phyloP scores from a whole-genome alignment of 2,113 vertebrate genomes.

The Guaruba guarouba region DNA sequence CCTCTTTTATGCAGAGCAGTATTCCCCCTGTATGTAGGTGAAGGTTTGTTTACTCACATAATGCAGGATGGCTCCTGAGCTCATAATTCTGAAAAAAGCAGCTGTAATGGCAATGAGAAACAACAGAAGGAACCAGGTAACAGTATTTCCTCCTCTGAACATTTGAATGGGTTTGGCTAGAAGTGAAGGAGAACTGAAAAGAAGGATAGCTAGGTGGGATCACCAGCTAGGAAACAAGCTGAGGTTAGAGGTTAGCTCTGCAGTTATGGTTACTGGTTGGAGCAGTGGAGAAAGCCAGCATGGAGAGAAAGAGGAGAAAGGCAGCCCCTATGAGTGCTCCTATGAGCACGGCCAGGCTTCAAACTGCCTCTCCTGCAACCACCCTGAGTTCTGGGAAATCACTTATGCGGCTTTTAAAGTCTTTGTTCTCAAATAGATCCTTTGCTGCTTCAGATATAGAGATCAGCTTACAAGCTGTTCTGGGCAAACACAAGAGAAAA shows the following conservation, averaged over 20 bases:
- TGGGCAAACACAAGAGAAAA: slow-evolving; percentile 59
- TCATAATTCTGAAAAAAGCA: not conserved
- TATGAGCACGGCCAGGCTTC: not conserved
- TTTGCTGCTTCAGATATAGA: slow-evolving; percentile 58
- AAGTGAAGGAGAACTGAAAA: not conserved
- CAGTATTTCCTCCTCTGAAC: not conserved
- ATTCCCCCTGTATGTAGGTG: not conserved
- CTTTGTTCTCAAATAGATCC: slow-evolving; percentile 55
- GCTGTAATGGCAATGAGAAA: not conserved
- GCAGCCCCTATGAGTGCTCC: not conserved
- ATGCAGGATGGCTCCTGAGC: not conserved
- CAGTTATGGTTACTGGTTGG: not conserved
- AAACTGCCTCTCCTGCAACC: not conserved
- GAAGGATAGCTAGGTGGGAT: not conserved
- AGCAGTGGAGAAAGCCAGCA: not conserved
- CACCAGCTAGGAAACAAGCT: not conserved
- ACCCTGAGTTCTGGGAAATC: slow-evolving; percentile 41
- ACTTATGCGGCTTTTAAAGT: slow-evolving; percentile 50
- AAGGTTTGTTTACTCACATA: slow-evolving; percentile 21
- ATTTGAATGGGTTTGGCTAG: not conserved
- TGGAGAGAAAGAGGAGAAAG: not conserved
- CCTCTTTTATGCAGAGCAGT: not conserved
- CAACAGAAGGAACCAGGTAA: not conserved
- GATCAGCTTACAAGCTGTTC: slow-evolving; percentile 57
- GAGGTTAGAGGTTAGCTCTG: not conserved